Evolutionary conservation across 2,888 invertebrate genomes (phyloP), one percentile per base, ranked within the genome.

Genomic region (Stenchaetothrips biformis): DNA sequence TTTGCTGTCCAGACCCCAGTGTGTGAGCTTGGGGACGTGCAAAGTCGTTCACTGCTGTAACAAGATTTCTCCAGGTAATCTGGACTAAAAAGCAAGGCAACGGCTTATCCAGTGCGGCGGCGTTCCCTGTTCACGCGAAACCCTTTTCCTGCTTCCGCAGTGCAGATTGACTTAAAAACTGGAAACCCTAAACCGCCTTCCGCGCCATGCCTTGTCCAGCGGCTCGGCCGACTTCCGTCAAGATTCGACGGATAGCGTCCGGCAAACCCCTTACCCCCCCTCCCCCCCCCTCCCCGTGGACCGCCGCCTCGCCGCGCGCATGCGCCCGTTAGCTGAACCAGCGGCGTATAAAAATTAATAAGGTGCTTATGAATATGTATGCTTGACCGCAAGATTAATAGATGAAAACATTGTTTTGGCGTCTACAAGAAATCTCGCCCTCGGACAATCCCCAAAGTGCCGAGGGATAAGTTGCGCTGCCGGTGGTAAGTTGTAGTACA

Each of bases 291-390:
- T 37, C 37, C 4, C 53, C 8, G 18, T 18, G 16, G 4, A 18
- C 53, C 53, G 13, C 16, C 53, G 53, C 53, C 16, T 18, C 53
- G 53, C 53, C 6, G 53, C 53, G 53, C 53, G 53, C 16, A 21
- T 37, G 11, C 67, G 25, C 67, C 67, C 67, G 67, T 74, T 74
- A 74, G 67, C 67, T 74, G 67, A 74, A 74, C 21, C 67, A 74
- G 67, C 67, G 67, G 67, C 67, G 67, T 74, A 74, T 74, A 74
- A 74, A 74, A 74, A 74, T 74, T 74, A 74, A 74, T 74, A 74
- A 74, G 67, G 67, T 25, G 11, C 67, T 74, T 25, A 74, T 74
- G 67, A 74, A 74, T 74, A 74, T 74, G 21, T 21, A 74, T 25
- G 67, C 25, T 74, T 74, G 59, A 18, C 18, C 59, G 59, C 59